Base-by-base conservation (phyloP, 2,113 vertebrate species). In the Atlantisia rogersi region DNA sequence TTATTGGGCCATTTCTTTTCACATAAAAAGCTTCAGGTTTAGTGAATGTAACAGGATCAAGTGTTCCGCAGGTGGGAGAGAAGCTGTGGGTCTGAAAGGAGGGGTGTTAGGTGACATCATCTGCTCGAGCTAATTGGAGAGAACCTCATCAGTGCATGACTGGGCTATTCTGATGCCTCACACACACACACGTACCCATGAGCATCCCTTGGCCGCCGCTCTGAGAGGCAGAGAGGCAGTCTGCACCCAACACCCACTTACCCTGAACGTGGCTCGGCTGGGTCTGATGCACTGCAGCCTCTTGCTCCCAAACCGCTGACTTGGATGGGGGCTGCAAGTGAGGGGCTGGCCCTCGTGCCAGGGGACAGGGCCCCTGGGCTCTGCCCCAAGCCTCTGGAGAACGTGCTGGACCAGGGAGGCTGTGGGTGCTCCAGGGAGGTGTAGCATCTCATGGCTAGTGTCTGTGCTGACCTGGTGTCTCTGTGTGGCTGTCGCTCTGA, bases 211-310 rank as follows among this genome's bases (percentile, higher is more conserved):
- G 18, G 3, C 2, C 4, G 35, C 18, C 8, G 46, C 29, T 13
- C 7, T 0, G 15, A 4, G 39, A 2, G 6, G 53, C 11, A n/a
- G 40, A 11, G 9, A 15, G 25, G 13, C 29, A 11, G 42, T 9
- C 37, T 26, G 42, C 58, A 35, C 65, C 73, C 0, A 0, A 11
- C 37, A 4, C 24, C 42, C 12, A 4, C 46, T 31, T 12, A n/a
- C 76, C 21, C 9, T 3, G 10, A 3, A 3, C 5, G 5, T 15
- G 11, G 25, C 14, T 15, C 62, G 56, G 8, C 3, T 5, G 24
- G 20, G 4, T 31, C 55, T 28, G 29, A 11, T 1, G 2, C 0
- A 0, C 39, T 70, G 55, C 4, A 1, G 6, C 16, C 4, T 59
- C 42, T 52, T 31, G 37, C 13, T 53, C 18, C 35, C 8, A 2